Conservation (phyloP, 2,797 vertebrate species). For the Ceryle rudis region DNA sequence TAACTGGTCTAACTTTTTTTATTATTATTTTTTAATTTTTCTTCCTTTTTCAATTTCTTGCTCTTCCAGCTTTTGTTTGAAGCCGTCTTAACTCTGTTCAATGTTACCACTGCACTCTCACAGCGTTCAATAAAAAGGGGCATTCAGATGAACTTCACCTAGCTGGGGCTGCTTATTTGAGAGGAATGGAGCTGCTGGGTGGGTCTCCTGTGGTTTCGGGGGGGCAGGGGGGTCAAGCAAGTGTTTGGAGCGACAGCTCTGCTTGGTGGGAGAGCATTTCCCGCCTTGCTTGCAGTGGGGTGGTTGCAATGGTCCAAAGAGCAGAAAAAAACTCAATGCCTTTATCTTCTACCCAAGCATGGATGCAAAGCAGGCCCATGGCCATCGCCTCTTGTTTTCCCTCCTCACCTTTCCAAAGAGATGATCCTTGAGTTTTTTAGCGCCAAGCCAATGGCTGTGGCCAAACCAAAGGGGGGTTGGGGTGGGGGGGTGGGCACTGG, state of each 20-base stretch:
- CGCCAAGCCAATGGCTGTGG: fast-evolving
- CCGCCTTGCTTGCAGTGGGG: background rate
- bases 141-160: constrained; percentile 50
- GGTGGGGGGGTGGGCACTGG: no score
- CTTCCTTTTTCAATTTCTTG: constrained; percentile 16
- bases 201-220: background rate
- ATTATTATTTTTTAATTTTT: background rate
- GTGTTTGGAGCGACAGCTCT: fast-evolving
- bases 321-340: background rate
- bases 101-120: constrained; percentile 69
- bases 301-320: background rate
- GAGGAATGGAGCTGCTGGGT: background rate
- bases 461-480: background rate
- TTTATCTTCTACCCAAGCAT: fast-evolving
- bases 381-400: background rate
- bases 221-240: no score
- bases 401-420: background rate
- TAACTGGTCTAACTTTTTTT: constrained; percentile 47
- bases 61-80: constrained; percentile 73
- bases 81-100: constrained; percentile 69
- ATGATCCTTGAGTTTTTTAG: background rate
- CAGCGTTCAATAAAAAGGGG: constrained; percentile 73
- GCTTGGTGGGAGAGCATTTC: fast-evolving
- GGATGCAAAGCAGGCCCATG: background rate
- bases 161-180: constrained; percentile 51